Base-by-base conservation (phyloP, 2,888 invertebrate genomes). In the Tetropium fuscum region DNA sequence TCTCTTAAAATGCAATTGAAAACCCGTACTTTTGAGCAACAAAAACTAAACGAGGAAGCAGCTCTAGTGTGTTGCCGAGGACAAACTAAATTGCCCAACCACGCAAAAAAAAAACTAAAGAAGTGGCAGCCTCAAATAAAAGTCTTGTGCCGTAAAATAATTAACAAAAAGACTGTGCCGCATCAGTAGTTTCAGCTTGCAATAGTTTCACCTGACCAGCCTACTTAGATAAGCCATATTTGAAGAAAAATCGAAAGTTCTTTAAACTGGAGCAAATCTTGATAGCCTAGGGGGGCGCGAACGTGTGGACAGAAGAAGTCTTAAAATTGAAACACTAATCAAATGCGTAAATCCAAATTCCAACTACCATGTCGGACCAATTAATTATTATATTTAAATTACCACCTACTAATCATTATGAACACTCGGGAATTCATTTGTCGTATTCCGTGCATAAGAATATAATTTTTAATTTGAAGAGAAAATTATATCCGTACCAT, bases 231-330 rank as follows among this genome's bases (percentile, higher is more conserved):
- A 71, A 71, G 70, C 73, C 72, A 59, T 74, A 74, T 74, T 75
- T 71, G 74, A 71, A 68, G 73, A n/a, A 71, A 74, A 74, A 74
- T 71, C 71, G 74, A 74, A 74, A 74, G 74, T 74, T 68, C 63
- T 70, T 64, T 69, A n/a, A 72, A 74, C 71, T 73, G 63, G 74
- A 74, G 72, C 73, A 74, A 66, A 72, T 69, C 70, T 49, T 15
- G 20, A 13, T 56, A 15, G 56, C 60, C 55, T 53, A 5, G 22
- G 51, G 51, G 19, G 51, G 16, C 18, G 25, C 22, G 22, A 38
- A 13, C 18, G 40, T 51, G 51, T 53, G 36, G 40, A 40, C 30
- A 20, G 53, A 58, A 53, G 53, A 58, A 27, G 41, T 25, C 16
- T n/a, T n/a, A n/a, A n/a, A n/a, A n/a, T n/a, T n/a, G n/a, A n/a